phyloP scores from a whole-genome alignment of 2,797 vertebrate species.

The Pogoniulus pusillus region DNA sequence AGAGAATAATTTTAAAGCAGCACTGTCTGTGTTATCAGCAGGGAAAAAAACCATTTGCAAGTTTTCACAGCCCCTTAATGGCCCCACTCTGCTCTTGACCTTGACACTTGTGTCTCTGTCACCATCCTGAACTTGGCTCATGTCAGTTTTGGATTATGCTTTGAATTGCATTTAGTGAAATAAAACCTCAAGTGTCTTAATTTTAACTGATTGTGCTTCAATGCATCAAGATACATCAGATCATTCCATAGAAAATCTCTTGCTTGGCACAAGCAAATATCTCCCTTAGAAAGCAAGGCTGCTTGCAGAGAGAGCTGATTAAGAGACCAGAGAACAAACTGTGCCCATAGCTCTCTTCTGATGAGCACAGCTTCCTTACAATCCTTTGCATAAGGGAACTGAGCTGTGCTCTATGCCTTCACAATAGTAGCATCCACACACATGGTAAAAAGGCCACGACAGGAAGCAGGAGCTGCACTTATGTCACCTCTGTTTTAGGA shows the following conservation, averaged over 20 bases:
- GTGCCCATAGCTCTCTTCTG: not conserved
- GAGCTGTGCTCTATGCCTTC: not conserved
- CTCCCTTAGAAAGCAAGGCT: not conserved
- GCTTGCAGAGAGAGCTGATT: not conserved
- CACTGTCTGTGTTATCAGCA: not conserved
- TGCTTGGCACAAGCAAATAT: not conserved
- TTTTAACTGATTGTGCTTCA: not conserved
- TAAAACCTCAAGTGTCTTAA: not conserved
- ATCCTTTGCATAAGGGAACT: not conserved
- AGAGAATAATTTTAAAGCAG: not conserved
- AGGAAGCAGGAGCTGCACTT: not conserved
- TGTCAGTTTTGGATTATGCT: not conserved
- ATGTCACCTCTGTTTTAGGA: rapidly evolving
- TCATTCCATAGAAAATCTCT: not conserved
- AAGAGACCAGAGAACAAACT: not conserved
- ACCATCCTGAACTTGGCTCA: not conserved
- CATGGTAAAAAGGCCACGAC: not conserved
- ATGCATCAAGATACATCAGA: not conserved
- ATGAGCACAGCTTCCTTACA: not conserved
- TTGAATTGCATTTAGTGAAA: not conserved
- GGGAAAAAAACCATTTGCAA: not conserved
- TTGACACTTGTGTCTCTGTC: not conserved
- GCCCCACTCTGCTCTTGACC: not conserved
- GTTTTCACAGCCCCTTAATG: not conserved
- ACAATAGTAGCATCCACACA: too few species aligned